Base-by-base conservation (phyloP, 1,140 invertebrate species). In the Myzus persicae region DNA sequence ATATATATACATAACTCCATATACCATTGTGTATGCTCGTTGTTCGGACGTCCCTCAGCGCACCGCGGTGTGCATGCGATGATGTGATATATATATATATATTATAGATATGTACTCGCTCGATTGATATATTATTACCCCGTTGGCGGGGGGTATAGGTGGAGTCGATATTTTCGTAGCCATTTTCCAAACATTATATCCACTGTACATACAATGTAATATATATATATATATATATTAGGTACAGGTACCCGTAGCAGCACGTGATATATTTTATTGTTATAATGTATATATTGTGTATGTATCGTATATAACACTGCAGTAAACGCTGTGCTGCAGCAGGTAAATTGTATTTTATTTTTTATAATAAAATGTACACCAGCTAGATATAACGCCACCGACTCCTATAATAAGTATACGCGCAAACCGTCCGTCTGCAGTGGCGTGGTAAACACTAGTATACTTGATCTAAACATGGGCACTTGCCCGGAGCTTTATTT, bases 101-200 rank as follows among this genome's bases (percentile, higher is more conserved):
- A 67, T 14, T n/a, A n/a, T 76, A 76, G 4, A 67, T 9, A n/a
- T 14, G n/a, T 76, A n/a, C 59, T n/a, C 14, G 59, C 59, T n/a
- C 59, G 59, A 76, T 76, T 76, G 40, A 85, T 85, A 85, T 42
- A 46, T 46, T 88, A n/a, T 46, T 88, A 36, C 48, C 89, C 26
- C 88, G 51, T 38, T 11, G 46, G 46, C 48, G 51, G 54, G 22
- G 22, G 89, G 18, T n/a, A 59, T 54, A 90, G 89, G 89, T 90
- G 89, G 89, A 90, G 89, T 90, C 89, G 54, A 90, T 88, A 42
- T 90, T 90, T 90, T 90, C 59, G 89, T 90, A 90, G 89, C 89
- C 89, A 90, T 90, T 90, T 90, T 90, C 89, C 89, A 90, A 90
- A 90, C 26, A 48, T 48, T 51, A 59, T 59, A 59, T 31, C n/a